Conservation (phyloP, 2,797 vertebrate genomes). For the Vespertilio murinus region DNA sequence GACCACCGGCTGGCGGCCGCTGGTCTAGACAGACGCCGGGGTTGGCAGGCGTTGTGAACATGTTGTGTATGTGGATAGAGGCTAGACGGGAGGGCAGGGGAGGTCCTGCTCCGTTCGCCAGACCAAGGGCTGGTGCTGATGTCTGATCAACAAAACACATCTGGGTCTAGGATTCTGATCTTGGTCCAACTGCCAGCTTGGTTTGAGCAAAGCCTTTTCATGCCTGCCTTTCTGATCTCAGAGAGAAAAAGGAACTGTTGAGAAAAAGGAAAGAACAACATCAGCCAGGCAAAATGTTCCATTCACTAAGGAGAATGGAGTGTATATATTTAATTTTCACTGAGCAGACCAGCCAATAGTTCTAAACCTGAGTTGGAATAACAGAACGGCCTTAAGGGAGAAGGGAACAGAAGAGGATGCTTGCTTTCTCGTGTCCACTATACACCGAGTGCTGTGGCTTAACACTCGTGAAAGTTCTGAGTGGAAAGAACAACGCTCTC, state of each 20-base stretch:
- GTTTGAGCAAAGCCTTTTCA: background rate
- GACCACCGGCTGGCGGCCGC: too few relatives aligned
- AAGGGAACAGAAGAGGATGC: background rate
- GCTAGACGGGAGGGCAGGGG: too few relatives aligned
- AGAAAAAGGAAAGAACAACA: background rate
- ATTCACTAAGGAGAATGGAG: background rate
- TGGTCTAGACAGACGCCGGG: background rate
- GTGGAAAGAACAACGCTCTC: background rate
- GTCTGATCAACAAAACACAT: background rate
- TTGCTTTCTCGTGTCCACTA: background rate
- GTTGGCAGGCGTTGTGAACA: background rate
- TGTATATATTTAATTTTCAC: conserved; percentile 10
- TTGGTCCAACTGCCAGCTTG: background rate
- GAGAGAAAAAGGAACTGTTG: background rate
- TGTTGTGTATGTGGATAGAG: background rate
- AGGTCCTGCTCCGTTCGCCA: background rate
- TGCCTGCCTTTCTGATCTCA: background rate
- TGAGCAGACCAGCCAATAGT: background rate
- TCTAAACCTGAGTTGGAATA: conserved; percentile 17
- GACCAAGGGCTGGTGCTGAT: background rate
- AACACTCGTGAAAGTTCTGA: background rate
- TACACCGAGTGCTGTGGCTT: background rate
- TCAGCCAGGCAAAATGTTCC: background rate
- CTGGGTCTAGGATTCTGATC: background rate
- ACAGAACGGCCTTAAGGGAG: background rate